phyloP scores from a whole-genome alignment of 2,797 vertebrate species.

The Pseudomugil tenellus region DNA sequence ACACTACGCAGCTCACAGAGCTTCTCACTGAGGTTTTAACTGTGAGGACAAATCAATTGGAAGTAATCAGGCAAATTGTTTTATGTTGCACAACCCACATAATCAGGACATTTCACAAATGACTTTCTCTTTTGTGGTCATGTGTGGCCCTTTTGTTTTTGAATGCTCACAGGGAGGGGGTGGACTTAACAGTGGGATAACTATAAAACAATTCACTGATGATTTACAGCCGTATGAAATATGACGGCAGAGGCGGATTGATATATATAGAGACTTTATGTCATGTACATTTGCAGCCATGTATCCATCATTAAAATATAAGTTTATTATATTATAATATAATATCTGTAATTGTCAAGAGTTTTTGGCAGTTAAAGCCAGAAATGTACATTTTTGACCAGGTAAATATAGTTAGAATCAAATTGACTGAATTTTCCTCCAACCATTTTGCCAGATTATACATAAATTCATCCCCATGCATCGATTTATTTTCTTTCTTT shows the following conservation, averaged over 20 bases:
- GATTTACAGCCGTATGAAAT: conserved; percentile 68
- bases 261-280: conserved; percentile 40
- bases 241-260: conserved; percentile 52
- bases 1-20: conserved; percentile 58
- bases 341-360: conserved; percentile 27
- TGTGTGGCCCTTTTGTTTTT: conserved; percentile 71
- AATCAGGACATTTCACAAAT: conserved; percentile 86
- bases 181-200: conserved; percentile 72
- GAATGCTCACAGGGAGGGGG: conserved; percentile 36
- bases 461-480: not conserved
- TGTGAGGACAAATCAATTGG: conserved; percentile 84
- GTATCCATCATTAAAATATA: conserved; percentile 46
- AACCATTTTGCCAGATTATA: conserved; percentile 7
- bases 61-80: conserved; percentile 89
- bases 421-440: conserved; percentile 4
- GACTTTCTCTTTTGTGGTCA: conserved; percentile 80
- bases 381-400: conserved; percentile 38
- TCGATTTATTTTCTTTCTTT: not conserved
- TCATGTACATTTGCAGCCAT: conserved; percentile 44
- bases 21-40: conserved; percentile 75
- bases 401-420: conserved; percentile 10
- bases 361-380: conserved; percentile 30
- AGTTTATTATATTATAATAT: no score
- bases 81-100: conserved; percentile 83
- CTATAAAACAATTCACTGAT: conserved; percentile 71